phyloP scores from a whole-genome alignment of 2,888 invertebrate species.

The Adineta ricciae region DNA sequence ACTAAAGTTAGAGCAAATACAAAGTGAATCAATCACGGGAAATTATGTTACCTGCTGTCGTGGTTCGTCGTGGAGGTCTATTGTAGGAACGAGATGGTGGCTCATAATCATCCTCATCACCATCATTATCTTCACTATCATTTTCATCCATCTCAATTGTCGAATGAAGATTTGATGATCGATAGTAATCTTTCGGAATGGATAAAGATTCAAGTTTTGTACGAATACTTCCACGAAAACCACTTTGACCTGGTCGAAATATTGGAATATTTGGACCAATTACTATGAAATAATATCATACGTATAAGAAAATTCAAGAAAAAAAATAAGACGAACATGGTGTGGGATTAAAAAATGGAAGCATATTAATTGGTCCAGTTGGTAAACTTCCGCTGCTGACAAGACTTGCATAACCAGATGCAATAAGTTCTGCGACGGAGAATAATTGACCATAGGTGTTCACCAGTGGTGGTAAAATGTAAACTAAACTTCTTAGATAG shows the following conservation, averaged over 20 bases:
- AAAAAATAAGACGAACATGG: background rate
- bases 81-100: no score
- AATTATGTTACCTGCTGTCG: no score
- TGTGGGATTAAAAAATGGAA: background rate
- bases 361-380: background rate
- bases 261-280: background rate
- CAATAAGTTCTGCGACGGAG: background rate
- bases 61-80: no score
- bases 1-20: no score
- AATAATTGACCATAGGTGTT: background rate
- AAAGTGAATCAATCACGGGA: no score
- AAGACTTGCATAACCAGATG: background rate
- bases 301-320: background rate
- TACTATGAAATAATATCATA: background rate
- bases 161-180: background rate
- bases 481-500: background rate
- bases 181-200: background rate
- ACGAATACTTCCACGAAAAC: background rate
- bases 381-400: background rate
- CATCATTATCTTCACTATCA: background rate
- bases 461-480: background rate
- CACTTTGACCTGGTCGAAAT: background rate
- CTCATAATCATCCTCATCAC: background rate
- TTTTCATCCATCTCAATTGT: background rate
- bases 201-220: background rate